Base-by-base conservation (phyloP, 2,113 vertebrate species). In the Tachysurus fulvidraco region DNA sequence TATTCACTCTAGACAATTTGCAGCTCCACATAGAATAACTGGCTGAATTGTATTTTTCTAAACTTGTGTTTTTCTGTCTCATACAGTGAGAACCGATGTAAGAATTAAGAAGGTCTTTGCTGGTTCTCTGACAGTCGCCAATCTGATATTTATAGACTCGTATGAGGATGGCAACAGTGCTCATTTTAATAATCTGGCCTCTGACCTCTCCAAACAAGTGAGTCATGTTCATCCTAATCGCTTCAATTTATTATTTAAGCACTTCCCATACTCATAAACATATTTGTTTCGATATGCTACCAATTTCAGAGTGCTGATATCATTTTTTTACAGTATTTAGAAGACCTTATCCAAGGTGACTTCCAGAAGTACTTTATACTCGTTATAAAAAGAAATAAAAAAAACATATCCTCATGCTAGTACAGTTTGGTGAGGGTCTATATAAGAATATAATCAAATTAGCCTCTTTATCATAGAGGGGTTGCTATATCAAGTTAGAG, bases 101-200 rank as follows among this genome's bases (percentile, higher is more conserved):
- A 52, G 80, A 16, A 77, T 91, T 44, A 89, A 36, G 77, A 91
- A 88, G n/a, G 5, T 95, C 0, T 95, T 93, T 52, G 89, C 89
- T 57, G 95, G 95, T 52, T 88, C 91, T 1, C 87, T 96, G 91
- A 92, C 77, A 3, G 94, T 96, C 87, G 64, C 11, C 1, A 76
- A 91, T 87, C 77, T 89, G 50, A 44, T 0, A 0, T 96, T 94
- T 84, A 12, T 30, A 23, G 16, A 79, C 0, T 73, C 28, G 1
- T 93, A 94, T 13, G 94, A 95, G 74, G 89, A 94, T 10, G 79
- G 87, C 1, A 41, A 41, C 60, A 94, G 92, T 16, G 16, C 44
- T 0, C 25, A 90, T 74, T 96, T 94, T 65, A 23, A 12, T 12
- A 10, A 85, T 0, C 89, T 95, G 86, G 91, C 94, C 0, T 7